Conservation (phyloP, 2,888 invertebrate species). For the Aleiodes alternator region DNA sequence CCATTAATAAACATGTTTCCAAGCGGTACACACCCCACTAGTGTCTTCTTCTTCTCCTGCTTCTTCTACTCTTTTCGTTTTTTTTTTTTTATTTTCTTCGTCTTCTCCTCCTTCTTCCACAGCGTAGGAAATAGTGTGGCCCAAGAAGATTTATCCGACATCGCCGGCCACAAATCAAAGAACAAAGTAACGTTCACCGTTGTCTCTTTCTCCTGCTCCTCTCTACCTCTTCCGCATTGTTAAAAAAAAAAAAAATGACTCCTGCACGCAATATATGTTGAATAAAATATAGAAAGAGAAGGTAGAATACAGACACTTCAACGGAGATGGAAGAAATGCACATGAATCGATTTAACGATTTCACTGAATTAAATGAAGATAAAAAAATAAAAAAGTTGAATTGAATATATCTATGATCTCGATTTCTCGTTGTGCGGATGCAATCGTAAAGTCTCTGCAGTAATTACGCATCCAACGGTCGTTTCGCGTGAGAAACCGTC, state of each 20-base stretch:
- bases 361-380: slow-evolving; percentile 31
- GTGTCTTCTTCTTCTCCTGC: slow-evolving; percentile 4
- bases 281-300: slow-evolving; percentile 9
- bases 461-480: slow-evolving; percentile 39
- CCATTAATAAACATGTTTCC: slow-evolving; percentile 58
- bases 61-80: not conserved
- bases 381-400: not conserved
- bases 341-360: slow-evolving; percentile 7
- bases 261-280: not conserved
- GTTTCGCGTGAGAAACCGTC: slow-evolving; percentile 49
- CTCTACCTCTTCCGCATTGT: slow-evolving; percentile 48
- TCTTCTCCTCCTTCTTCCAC: not conserved
- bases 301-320: too few relatives aligned
- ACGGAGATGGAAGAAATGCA: not conserved
- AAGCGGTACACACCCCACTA: slow-evolving; percentile 48
- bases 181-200: slow-evolving; percentile 50
- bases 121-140: not conserved
- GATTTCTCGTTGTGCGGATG: slow-evolving; percentile 31
- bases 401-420: slow-evolving; percentile 39
- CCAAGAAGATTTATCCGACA: slow-evolving; percentile 55
- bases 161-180: slow-evolving; percentile 60
- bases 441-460: slow-evolving; percentile 22
- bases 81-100: not conserved
- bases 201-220: slow-evolving; percentile 3
- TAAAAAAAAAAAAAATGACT: not conserved